Conservation (phyloP, 2,797 vertebrate species). For the Paedocypris micromegethes region DNA sequence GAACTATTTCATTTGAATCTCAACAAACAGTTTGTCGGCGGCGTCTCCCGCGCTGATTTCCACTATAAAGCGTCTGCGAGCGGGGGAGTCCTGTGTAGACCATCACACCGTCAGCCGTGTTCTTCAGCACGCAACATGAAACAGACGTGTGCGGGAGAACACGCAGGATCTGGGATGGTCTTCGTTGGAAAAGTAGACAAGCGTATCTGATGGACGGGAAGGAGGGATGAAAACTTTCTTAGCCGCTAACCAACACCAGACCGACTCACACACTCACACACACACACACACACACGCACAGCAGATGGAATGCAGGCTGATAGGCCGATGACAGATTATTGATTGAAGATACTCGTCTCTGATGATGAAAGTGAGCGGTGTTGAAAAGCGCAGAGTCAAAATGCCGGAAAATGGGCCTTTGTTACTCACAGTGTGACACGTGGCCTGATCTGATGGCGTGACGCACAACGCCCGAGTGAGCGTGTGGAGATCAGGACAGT, state of each 20-base stretch:
- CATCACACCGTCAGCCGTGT: slow-evolving; percentile 21
- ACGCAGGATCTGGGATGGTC: slow-evolving; percentile 3
- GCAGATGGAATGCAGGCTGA: slow-evolving; percentile 52
- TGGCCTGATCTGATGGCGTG: slow-evolving; percentile 28
- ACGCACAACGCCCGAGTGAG: slow-evolving; percentile 1
- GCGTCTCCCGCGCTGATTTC: slow-evolving; percentile 9
- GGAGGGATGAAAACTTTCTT: slow-evolving; percentile 7
- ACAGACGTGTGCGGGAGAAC: slow-evolving; percentile 15
- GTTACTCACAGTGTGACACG: slow-evolving; percentile 33
- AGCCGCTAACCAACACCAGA: slow-evolving; percentile 23
- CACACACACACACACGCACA: background rate
- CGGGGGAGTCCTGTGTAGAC: slow-evolving; percentile 16
- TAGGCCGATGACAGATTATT: slow-evolving; percentile 64
- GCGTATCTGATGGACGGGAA: slow-evolving; percentile 6
- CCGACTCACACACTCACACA: slow-evolving; percentile 1
- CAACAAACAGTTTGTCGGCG: background rate
- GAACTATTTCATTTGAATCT: slow-evolving; percentile 18
- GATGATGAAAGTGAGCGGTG: slow-evolving; percentile 59
- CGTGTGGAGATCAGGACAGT: background rate
- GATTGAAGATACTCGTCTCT: slow-evolving; percentile 67
- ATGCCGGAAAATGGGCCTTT: slow-evolving; percentile 36
- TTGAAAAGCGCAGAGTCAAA: slow-evolving; percentile 56
- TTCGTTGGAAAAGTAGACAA: slow-evolving; percentile 26
- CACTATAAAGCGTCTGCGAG: background rate
- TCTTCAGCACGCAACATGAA: slow-evolving; percentile 26